Evolutionary conservation across 2,113 vertebrate species (phyloP).

Genomic region (Choloepus hoffmanni): DNA sequence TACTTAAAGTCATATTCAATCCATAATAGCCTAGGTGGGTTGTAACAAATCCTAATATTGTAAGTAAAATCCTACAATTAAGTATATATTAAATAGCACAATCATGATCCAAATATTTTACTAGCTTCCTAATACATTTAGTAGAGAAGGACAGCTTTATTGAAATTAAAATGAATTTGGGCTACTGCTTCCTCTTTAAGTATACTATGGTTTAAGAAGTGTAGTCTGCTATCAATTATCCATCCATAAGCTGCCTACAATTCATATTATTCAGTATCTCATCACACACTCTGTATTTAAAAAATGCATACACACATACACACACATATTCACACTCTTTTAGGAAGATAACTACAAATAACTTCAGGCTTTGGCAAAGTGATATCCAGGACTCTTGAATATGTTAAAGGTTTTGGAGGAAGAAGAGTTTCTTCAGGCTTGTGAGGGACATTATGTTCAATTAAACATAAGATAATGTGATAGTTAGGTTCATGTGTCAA

Average conservation of each 20-base stretch:
- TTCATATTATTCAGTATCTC: not conserved
- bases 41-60: not conserved
- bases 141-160: not conserved
- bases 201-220: not conserved
- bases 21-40: not conserved
- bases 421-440: not conserved
- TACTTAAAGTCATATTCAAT: not conserved
- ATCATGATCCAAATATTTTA: not conserved
- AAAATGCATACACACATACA: not conserved
- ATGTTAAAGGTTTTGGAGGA: not conserved
- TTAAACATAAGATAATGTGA: not conserved
- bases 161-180: not conserved
- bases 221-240: not conserved
- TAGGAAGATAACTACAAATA: not conserved
- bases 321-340: not conserved
- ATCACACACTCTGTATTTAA: not conserved
- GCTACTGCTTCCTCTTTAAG: not conserved
- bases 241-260: not conserved
- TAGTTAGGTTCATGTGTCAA: too few species aligned
- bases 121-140: not conserved
- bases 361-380: not conserved
- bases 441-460: not conserved
- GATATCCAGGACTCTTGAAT: not conserved
- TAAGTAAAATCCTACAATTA: not conserved
- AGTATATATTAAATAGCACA: not conserved